These are phyloP conservation scores for Cladopsammia gracilis DNA, from an alignment of 64 coral and sea anemone genomes.

Conservation along the genomic window DNA sequence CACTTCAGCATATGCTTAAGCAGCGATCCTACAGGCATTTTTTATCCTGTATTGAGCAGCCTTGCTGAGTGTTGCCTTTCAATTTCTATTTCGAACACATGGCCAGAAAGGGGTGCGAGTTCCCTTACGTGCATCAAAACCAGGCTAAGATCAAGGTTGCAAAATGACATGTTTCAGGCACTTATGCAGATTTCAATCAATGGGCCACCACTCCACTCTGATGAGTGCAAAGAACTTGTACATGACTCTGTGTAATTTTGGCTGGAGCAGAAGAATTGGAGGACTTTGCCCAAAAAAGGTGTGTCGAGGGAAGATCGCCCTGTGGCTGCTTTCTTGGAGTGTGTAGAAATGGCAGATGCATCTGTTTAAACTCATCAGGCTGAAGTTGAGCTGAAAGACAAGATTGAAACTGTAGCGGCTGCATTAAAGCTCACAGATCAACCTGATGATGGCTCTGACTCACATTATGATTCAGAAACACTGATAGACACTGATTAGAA, in stretches of 20 bases:
- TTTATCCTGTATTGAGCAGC: conserved; percentile 22
- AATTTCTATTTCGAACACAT: conserved; percentile 25
- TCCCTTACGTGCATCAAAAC: conserved; percentile 10
- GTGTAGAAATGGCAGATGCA: conserved; percentile 16
- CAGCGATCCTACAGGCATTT: conserved; percentile 40
- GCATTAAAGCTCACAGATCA: conserved; percentile 25
- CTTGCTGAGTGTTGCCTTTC: conserved; percentile 44
- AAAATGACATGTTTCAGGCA: conserved; percentile 45
- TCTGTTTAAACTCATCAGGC: conserved; percentile 20
- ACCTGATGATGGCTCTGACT: not conserved
- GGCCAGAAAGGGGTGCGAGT: too few species aligned
- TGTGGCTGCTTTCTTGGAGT: conserved; percentile 3
- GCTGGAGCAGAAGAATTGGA: conserved; percentile 31
- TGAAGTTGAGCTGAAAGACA: not conserved
- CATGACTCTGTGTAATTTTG: conserved; percentile 15
- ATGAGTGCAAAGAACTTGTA: conserved; percentile 40
- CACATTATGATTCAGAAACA: not conserved
- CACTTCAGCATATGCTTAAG: conserved; percentile 38
- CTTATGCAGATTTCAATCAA: conserved; percentile 51
- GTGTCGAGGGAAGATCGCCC: conserved; percentile 23
- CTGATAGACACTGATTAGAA: not conserved
- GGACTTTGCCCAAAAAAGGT: conserved; percentile 37
- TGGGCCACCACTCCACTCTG: conserved; percentile 37
- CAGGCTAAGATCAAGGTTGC: conserved; percentile 39
- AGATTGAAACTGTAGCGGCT: conserved; percentile 28